These are phyloP conservation scores for Gymnarchus niloticus DNA, from an alignment of 2,113 vertebrate genomes.

Conservation along the genomic window DNA sequence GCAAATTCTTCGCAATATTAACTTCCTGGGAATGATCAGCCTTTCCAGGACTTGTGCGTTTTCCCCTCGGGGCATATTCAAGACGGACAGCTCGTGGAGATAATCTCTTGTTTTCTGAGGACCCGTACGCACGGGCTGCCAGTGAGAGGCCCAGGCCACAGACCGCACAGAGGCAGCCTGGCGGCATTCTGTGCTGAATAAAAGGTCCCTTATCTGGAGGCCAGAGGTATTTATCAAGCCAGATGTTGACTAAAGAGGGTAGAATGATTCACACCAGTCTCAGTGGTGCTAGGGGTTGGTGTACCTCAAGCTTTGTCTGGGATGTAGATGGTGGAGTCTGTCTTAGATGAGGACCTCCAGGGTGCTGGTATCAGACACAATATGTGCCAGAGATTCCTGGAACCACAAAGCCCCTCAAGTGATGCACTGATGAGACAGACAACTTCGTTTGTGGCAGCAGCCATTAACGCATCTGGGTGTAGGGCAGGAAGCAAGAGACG, in stretches of 20 bases:
- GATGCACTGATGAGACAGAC: neutral
- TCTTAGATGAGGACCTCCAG: neutral
- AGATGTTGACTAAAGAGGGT: conserved; percentile 2
- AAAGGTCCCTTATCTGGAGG: neutral
- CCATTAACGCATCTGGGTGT: neutral
- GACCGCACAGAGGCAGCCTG: neutral
- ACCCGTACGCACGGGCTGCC: neutral
- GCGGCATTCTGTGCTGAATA: neutral
- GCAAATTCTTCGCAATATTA: neutral
- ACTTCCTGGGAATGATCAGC: neutral
- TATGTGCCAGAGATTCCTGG: neutral
- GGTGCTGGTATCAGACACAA: neutral
- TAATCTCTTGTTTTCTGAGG: conserved; percentile 1
- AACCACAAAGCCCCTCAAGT: neutral
- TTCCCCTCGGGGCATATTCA: neutral
- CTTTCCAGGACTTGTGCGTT: neutral
- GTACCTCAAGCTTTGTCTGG: neutral
- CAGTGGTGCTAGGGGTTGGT: neutral
- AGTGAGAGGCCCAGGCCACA: neutral
- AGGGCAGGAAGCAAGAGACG: too few relatives aligned
- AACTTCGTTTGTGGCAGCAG: neutral
- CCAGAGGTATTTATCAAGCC: neutral
- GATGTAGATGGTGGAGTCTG: neutral
- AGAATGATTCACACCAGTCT: neutral
- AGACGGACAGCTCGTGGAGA: neutral